A percentile compares a stretch with the other conserved stretches of the same genome.
Evolutionary conservation across 2,888 invertebrate species (phyloP).

Genomic region (Ophonus ardosiacus): DNA sequence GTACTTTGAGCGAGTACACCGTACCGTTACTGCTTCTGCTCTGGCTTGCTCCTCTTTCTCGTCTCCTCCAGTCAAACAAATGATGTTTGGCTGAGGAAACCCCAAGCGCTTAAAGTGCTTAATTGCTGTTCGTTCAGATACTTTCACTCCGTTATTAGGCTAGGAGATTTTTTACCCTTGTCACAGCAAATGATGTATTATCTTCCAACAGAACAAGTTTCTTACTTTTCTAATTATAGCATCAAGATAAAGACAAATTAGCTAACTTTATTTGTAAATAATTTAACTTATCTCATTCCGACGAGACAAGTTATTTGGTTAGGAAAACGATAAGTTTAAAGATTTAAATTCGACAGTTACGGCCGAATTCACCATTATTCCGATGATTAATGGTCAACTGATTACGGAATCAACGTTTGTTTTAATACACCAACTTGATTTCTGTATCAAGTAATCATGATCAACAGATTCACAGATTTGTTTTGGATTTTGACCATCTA

Average conservation of each 20-base stretch:
- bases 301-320: background rate
- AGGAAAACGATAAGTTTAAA: too few species aligned
- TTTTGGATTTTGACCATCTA: too few species aligned
- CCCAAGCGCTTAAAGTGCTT: background rate
- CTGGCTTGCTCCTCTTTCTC: background rate
- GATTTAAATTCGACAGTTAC: too few species aligned
- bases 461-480: too few species aligned
- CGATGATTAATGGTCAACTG: too few species aligned
- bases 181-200: background rate
- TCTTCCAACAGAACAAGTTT: background rate
- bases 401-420: too few species aligned
- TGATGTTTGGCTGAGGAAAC: slow-evolving; percentile 33
- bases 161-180: background rate
- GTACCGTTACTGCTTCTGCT: background rate
- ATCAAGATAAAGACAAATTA: background rate
- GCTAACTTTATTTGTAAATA: background rate
- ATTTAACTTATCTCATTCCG: background rate
- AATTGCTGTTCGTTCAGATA: slow-evolving; percentile 5
- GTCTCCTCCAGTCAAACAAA: background rate
- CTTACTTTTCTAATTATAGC: background rate
- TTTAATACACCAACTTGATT: too few species aligned
- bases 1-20: slow-evolving; percentile 18
- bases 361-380: too few species aligned
- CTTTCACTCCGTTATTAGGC: slow-evolving; percentile 1
- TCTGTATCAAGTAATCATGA: too few species aligned